phyloP scores from a whole-genome alignment of 2,888 invertebrate genomes.

The Eupithecia abbreviata region DNA sequence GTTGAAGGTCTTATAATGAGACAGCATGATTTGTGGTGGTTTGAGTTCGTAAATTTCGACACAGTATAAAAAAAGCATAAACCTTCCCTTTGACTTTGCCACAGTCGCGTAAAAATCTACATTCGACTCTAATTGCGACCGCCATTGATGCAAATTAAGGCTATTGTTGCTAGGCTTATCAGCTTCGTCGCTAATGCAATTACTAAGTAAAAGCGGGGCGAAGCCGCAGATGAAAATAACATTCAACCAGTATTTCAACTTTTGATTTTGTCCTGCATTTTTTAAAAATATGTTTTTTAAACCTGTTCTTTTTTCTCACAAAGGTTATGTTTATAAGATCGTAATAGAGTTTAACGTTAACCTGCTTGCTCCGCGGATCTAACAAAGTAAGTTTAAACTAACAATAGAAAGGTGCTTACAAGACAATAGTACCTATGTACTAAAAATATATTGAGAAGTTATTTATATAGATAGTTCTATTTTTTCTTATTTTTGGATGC shows the following conservation, averaged over 20 bases:
- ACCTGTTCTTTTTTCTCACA: no score
- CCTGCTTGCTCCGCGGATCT: no score
- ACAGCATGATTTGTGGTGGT: background rate
- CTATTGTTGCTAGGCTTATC: conserved; percentile 59
- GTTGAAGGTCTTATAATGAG: background rate
- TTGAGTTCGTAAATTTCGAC: background rate
- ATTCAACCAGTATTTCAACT: conserved; percentile 26
- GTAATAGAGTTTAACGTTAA: no score
- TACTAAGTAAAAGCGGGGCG: conserved; percentile 47
- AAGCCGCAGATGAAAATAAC: conserved; percentile 40
- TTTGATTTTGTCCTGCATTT: background rate
- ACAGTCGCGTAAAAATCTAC: background rate
- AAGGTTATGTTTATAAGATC: no score
- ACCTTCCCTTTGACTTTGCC: background rate
- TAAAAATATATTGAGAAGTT: no score
- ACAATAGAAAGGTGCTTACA: no score
- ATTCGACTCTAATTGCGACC: conserved; percentile 47
- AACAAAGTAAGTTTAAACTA: no score
- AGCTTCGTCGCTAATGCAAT: conserved; percentile 55
- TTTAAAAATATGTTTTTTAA: no score
- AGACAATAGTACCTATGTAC: no score
- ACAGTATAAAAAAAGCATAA: background rate
- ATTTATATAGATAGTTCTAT: no score
- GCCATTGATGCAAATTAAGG: conserved; percentile 59
- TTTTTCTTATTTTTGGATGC: no score